Base-by-base conservation (phyloP, 1,140 invertebrate genomes). In the Solenopsis fugax region DNA sequence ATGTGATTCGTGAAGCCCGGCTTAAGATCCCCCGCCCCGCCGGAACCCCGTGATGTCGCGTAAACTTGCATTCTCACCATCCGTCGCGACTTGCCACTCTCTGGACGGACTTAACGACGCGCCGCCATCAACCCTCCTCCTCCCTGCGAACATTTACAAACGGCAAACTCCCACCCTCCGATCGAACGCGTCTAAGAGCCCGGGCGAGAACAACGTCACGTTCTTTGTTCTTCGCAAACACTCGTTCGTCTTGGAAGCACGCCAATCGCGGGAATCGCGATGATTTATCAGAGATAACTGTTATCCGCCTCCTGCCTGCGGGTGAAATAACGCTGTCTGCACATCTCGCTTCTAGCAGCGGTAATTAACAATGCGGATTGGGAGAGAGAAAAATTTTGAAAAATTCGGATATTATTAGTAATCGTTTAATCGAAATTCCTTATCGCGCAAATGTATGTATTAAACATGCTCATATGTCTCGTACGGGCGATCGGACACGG, bases 1-100 rank as follows among this genome's bases (percentile, higher is more conserved):
- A 75, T 84, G 69, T 84, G 69, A 84, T 84, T 84, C 54, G 80
- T 21, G 69, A 82, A 84, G 24, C 80, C 69, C 54, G 54, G 80
- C 69, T 84, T 84, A 84, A 75, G 80, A 62, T 56, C 77, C 21
- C 45, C 21, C 77, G 24, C 41, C 37, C 37, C 52, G 7, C 18
- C 69, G 69, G 62, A 34, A 56, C n/a, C 29, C 48, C 60, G 34
- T 54, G 48, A 34, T 67, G 77, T 80, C 69, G 69, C 69, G 80
- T 84, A 84, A 84, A 84, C 80, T 84, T 73, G 69, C 80, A 82
- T 75, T 84, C 67, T 84, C 80, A 84, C 69, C 80, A 62, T 73
- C 80, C 54, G 4, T 84, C 41, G 69, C 69, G 21, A 16, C 72
- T 84, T 54, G 41, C 80, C 67, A 34, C 54, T 50, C 52, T 50